Conservation (phyloP, 2,888 invertebrate species). For the Blastobasis adustella region DNA sequence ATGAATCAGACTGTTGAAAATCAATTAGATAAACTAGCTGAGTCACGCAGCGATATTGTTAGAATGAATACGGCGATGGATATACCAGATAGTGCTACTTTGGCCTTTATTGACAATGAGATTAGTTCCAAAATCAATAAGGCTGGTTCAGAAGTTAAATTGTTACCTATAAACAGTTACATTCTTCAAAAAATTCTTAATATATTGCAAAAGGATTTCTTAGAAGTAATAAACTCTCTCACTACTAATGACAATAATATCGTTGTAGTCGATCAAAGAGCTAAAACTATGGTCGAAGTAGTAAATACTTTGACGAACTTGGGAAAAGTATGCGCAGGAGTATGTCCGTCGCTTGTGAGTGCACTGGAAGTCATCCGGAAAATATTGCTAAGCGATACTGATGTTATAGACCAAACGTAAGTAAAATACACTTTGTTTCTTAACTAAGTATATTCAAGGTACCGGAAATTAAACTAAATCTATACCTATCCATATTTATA, state of each 20-base stretch:
- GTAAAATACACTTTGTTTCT: not conserved
- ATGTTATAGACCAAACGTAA: conserved; percentile 30
- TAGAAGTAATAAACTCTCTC: too few relatives aligned
- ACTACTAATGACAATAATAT: not conserved
- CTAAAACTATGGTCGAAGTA: conserved; percentile 13
- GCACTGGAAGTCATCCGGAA: conserved; percentile 27
- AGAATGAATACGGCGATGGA: conserved; percentile 40
- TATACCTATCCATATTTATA: not conserved
- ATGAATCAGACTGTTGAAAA: conserved; percentile 41
- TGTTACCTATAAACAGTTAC: conserved; percentile 76
- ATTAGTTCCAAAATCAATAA: too few relatives aligned
- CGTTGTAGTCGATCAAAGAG: too few relatives aligned
- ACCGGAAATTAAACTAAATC: too few relatives aligned
- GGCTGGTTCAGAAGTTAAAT: conserved; percentile 31
- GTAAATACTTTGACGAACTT: conserved; percentile 26
- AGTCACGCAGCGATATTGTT: conserved; percentile 16
- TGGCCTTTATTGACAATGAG: conserved; percentile 9
- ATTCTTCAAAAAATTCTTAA: conserved; percentile 53
- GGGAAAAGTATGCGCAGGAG: conserved; percentile 33
- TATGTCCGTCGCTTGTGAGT: conserved; percentile 42
- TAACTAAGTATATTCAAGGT: not conserved
- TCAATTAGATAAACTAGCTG: conserved; percentile 33
- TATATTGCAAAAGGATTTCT: conserved; percentile 33
- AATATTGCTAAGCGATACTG: too few relatives aligned
- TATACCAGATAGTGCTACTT: conserved; percentile 30